Evolutionary conservation across 2,797 vertebrate genomes (phyloP).

Genomic region (Todus mexicanus): DNA sequence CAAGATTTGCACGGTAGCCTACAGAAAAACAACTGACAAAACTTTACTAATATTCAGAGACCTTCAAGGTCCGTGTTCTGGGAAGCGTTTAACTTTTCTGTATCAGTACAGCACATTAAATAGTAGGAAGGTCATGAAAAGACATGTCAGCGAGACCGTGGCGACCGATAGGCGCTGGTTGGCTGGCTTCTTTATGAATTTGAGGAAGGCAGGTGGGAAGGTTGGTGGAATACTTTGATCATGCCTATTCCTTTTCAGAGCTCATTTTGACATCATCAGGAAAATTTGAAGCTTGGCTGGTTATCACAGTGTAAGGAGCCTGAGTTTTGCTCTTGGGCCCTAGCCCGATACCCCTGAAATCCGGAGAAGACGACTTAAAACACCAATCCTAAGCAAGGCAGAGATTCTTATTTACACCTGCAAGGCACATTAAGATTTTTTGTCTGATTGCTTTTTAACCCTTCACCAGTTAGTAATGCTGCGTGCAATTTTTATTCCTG

Average conservation of each 20-base stretch:
- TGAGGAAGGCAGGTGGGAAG: background rate
- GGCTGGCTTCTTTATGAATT: background rate
- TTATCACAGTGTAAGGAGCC: background rate
- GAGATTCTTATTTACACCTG: background rate
- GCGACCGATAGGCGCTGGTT: background rate
- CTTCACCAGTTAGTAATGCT: background rate
- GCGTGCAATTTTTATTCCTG: background rate
- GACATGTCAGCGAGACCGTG: background rate
- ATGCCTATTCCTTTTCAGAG: background rate
- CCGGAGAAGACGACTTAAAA: background rate
- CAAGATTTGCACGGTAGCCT: background rate
- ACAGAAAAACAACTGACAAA: background rate
- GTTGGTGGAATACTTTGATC: background rate
- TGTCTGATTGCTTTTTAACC: background rate
- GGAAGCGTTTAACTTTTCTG: accelerated
- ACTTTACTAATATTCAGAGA: background rate
- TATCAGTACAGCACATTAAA: background rate
- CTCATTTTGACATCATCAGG: background rate
- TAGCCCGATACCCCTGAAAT: too few species aligned
- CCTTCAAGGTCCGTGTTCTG: accelerated
- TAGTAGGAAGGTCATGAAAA: background rate
- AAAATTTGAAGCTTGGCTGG: background rate
- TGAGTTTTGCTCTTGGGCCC: background rate
- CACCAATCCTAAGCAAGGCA: background rate
- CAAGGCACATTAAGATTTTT: background rate